Conservation (phyloP, 2,888 invertebrate genomes). For the Catocala nupta region DNA sequence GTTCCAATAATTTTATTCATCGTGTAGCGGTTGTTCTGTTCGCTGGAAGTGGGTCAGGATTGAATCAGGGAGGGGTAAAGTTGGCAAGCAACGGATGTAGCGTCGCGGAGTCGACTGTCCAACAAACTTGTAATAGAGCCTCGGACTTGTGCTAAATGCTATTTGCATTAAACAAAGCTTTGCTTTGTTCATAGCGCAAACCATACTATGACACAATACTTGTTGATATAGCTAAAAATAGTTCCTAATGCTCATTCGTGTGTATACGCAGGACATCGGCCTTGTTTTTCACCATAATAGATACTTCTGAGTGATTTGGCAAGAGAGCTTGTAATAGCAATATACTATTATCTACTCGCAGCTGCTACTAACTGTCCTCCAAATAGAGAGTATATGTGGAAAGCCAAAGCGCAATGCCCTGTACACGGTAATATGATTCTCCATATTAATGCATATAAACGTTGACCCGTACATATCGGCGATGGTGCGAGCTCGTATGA, state of each 20-base stretch:
- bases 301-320: slow-evolving; percentile 2
- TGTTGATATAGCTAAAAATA: slow-evolving; percentile 17
- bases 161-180: slow-evolving; percentile 48
- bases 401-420: too few relatives aligned
- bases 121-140: slow-evolving; percentile 59
- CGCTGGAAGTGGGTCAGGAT: slow-evolving; percentile 53
- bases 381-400: not conserved
- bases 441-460: not conserved
- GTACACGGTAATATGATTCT: too few relatives aligned
- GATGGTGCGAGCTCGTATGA: too few relatives aligned
- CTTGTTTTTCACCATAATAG: slow-evolving; percentile 3
- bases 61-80: slow-evolving; percentile 54
- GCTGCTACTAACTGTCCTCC: not conserved
- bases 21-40: slow-evolving; percentile 17
- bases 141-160: slow-evolving; percentile 47
- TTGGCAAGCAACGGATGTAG: slow-evolving; percentile 56
- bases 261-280: slow-evolving; percentile 2
- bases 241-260: slow-evolving; percentile 5
- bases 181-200: slow-evolving; percentile 34
- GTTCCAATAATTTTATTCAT: slow-evolving; percentile 44
- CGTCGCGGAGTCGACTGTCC: slow-evolving; percentile 50
- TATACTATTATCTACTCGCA: slow-evolving; percentile 1
- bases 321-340: slow-evolving; percentile 5
- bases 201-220: slow-evolving; percentile 20
- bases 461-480: not conserved